Conservation (phyloP, 2,797 vertebrate genomes). For the Octomys mimax region DNA sequence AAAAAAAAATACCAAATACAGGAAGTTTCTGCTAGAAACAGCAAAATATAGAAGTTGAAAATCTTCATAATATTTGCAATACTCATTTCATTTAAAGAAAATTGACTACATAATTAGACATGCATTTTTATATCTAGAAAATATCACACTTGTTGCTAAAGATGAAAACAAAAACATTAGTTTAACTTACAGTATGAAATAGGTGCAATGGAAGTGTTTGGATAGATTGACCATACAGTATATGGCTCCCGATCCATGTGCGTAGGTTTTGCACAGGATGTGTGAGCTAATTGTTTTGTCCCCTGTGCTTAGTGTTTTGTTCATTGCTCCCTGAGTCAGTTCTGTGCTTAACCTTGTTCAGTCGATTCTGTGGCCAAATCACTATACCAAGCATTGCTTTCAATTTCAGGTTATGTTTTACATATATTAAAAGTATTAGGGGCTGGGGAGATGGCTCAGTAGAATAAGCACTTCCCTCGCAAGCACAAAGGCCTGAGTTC, state of each 20-base stretch:
- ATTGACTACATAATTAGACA: neutral
- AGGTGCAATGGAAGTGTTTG: neutral
- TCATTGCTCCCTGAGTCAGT: neutral
- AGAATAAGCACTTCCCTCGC: too few species aligned
- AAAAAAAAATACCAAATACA: neutral
- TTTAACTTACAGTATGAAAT: neutral
- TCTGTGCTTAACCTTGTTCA: neutral
- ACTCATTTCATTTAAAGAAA: neutral
- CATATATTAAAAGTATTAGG: neutral
- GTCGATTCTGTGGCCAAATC: neutral
- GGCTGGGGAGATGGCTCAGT: too few species aligned
- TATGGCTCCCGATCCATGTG: neutral
- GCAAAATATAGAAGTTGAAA: neutral
- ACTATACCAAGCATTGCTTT: neutral
- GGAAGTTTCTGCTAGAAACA: neutral
- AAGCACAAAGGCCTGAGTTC: too few species aligned
- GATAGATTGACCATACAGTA: neutral
- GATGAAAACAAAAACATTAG: neutral
- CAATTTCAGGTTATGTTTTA: neutral
- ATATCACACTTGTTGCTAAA: neutral
- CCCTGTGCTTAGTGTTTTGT: neutral
- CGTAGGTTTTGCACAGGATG: neutral
- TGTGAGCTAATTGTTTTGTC: neutral
- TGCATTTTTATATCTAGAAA: neutral
- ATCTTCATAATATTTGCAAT: neutral